A percentile compares a stretch with the other conserved stretches of the same genome.
Conservation (phyloP, 2,888 invertebrate species). For the Orthosia gracilis region DNA sequence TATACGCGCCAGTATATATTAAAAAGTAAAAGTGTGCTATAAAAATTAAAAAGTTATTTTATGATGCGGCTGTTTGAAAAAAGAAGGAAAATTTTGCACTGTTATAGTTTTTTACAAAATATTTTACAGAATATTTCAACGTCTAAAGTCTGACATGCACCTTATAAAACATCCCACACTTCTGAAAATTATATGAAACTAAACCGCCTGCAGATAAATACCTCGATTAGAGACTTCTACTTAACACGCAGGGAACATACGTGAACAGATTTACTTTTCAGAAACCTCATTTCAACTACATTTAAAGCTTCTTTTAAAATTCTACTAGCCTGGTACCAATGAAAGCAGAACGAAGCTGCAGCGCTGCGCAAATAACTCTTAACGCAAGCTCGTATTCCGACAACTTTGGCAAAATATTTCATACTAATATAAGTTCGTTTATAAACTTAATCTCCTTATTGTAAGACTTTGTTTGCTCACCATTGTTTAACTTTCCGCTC, state of each 20-base stretch:
- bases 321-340: conserved; percentile 50
- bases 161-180: neutral
- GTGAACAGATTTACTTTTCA: conserved; percentile 56
- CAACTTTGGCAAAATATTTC: conserved; percentile 46
- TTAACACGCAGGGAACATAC: conserved; percentile 49
- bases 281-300: conserved; percentile 35
- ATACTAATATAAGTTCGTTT: conserved; percentile 42
- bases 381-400: conserved; percentile 25
- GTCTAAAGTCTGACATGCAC: neutral
- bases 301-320: conserved; percentile 62
- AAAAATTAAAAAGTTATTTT: too few species aligned
- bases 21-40: too few species aligned
- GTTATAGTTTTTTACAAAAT: too few species aligned
- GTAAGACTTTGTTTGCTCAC: conserved; percentile 56
- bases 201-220: conserved; percentile 40
- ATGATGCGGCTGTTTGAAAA: too few species aligned
- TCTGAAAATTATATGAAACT: conserved; percentile 39
- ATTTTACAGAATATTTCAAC: neutral
- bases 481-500: conserved; percentile 62
- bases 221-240: conserved; percentile 40
- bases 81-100: too few species aligned
- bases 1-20: too few species aligned
- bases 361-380: conserved; percentile 8
- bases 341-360: conserved; percentile 28
- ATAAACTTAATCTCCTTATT: conserved; percentile 60